These are phyloP conservation scores for Spinus pinus DNA, from an alignment of 2,797 vertebrate species.

Conservation along the genomic window DNA sequence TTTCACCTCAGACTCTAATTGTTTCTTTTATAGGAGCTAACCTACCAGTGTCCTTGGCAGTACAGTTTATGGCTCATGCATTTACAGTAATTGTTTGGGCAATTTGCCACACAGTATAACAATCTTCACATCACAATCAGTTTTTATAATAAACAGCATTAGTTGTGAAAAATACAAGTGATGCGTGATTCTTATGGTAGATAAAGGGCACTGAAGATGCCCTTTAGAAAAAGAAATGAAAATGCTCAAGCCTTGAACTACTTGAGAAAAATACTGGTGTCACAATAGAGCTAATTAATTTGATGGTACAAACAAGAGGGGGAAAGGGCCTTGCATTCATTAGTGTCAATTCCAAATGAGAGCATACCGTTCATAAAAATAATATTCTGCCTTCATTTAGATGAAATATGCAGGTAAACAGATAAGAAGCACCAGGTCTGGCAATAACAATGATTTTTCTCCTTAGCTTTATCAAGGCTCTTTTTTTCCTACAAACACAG, in stretches of 20 bases:
- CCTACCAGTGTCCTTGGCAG: conserved; percentile 68
- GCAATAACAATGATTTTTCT: not conserved
- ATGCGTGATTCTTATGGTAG: conserved; percentile 35
- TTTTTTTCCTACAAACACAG: not conserved
- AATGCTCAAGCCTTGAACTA: conserved; percentile 46
- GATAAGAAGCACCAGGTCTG: not conserved
- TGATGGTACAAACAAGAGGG: conserved; percentile 59
- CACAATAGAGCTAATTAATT: conserved; percentile 67
- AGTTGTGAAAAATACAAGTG: conserved; percentile 59
- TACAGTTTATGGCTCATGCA: conserved; percentile 62
- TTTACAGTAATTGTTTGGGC: conserved; percentile 70
- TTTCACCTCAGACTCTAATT: conserved; percentile 72
- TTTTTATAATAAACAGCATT: conserved; percentile 67
- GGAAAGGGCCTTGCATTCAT: conserved; percentile 59
- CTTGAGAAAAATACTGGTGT: conserved; percentile 46
- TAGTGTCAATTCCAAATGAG: conserved; percentile 59
- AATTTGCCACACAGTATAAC: conserved; percentile 63
- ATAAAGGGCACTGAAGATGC: conserved; percentile 58
- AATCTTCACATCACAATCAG: conserved; percentile 53
- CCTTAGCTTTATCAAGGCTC: not conserved
- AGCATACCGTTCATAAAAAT: conserved; percentile 15
- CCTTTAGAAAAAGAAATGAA: conserved; percentile 55
- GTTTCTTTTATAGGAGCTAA: conserved; percentile 71
- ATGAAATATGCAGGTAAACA: conserved; percentile 50
- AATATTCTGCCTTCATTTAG: conserved; percentile 29